A percentile compares a stretch with the other conserved stretches of the same genome.
Evolutionary conservation across 2,113 vertebrate species (phyloP).

Genomic region (Cettia cetti): DNA sequence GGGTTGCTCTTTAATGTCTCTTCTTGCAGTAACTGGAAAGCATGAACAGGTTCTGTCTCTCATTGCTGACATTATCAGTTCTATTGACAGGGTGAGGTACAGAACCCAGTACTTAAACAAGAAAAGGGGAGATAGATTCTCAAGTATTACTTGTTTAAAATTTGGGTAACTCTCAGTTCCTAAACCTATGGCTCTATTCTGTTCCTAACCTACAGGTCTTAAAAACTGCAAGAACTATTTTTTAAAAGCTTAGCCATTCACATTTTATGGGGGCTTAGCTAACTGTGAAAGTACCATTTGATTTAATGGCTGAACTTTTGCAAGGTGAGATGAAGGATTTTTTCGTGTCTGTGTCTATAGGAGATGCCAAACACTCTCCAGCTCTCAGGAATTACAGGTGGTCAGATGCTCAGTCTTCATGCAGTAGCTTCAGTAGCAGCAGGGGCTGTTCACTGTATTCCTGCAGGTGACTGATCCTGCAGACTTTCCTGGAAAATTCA

Average conservation of each 20-base stretch:
- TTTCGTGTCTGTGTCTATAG: neutral
- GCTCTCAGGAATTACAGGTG: neutral
- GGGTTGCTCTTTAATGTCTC: neutral
- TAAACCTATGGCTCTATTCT: neutral
- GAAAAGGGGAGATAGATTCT: neutral
- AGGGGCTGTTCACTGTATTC: neutral
- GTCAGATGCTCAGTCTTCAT: neutral
- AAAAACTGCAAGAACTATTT: neutral
- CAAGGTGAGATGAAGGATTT: neutral
- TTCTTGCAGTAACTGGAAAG: neutral
- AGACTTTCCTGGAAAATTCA: neutral
- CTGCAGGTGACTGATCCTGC: neutral
- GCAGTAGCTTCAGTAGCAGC: neutral
- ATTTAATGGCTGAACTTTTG: neutral
- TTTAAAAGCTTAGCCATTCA: neutral
- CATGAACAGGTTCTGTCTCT: neutral
- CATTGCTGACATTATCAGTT: neutral
- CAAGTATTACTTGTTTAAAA: neutral
- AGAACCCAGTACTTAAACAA: neutral
- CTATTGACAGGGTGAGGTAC: neutral
- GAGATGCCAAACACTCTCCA: neutral
- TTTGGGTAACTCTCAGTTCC: neutral
- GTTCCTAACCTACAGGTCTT: neutral
- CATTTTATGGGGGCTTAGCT: neutral
- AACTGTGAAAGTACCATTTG: neutral